Percentiles rank a stretch among this genome's conserved stretches.
These are phyloP conservation scores for Microtus oregoni DNA, from an alignment of 2,113 vertebrate species.

Conservation along the genomic window DNA sequence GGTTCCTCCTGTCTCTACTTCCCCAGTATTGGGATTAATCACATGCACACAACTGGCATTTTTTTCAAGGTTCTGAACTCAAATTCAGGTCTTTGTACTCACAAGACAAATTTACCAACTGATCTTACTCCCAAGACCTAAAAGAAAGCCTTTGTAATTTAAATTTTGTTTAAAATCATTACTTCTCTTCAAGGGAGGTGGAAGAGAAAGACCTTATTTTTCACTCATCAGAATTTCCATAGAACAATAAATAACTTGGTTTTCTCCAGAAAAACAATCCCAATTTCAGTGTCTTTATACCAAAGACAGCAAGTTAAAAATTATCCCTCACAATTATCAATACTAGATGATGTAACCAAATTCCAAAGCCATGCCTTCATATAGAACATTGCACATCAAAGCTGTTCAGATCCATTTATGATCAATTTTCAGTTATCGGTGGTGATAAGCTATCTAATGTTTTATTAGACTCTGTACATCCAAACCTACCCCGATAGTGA, in stretches of 20 bases:
- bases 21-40: background rate
- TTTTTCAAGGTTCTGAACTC: background rate
- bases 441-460: constrained; percentile 33
- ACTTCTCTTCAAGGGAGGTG: background rate
- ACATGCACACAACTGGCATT: background rate
- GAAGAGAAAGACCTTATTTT: background rate
- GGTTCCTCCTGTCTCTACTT: background rate
- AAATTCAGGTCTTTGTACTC: background rate
- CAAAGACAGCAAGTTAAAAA: constrained; percentile 25
- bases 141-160: background rate
- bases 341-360: constrained; percentile 24
- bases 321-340: background rate
- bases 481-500: background rate
- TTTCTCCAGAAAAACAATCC: background rate
- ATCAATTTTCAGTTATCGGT: constrained; percentile 18
- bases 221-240: background rate
- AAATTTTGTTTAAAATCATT: constrained; percentile 12
- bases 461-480: constrained; percentile 52
- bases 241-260: background rate
- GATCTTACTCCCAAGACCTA: background rate
- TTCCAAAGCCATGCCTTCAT: constrained; percentile 56
- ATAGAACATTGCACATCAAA: background rate
- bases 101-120: background rate
- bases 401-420: background rate
- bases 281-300: background rate